Conservation (phyloP, 1,140 invertebrate genomes). For the Meloidogyne hapla region DNA sequence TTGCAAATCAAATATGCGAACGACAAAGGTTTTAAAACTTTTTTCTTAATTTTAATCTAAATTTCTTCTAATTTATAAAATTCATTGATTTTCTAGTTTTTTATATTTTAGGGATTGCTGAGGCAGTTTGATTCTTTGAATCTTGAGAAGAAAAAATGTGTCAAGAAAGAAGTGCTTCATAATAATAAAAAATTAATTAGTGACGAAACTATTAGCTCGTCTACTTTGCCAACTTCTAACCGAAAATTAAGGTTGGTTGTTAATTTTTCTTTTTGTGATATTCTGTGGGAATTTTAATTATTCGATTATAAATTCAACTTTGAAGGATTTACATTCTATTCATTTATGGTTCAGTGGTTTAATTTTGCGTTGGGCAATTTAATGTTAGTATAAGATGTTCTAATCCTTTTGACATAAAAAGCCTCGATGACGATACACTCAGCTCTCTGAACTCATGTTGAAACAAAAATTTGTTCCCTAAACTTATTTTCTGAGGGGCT, state of each 20-base stretch:
- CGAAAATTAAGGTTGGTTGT: neutral
- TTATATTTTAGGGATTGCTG: neutral
- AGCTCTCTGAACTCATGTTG: neutral
- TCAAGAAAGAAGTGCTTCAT: neutral
- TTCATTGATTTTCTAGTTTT: neutral
- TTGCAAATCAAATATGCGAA: neutral
- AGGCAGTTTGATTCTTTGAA: neutral
- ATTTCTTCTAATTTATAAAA: too few species aligned
- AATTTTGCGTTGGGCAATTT: too few species aligned
- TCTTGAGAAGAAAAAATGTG: neutral
- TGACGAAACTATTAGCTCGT: neutral
- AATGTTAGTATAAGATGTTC: too few species aligned
- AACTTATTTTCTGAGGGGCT: slow-evolving; percentile 1
- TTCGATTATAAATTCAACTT: too few species aligned
- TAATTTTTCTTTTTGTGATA: neutral
- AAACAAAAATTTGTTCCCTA: neutral
- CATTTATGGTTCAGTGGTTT: neutral
- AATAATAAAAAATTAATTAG: neutral
- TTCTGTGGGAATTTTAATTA: neutral
- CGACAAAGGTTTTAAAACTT: neutral
- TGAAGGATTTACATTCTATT: too few species aligned
- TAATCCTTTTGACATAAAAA: neutral
- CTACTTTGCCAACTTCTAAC: neutral
- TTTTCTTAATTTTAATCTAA: too few species aligned
- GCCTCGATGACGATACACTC: neutral